Evolutionary conservation across 1,140 invertebrate species (phyloP).

Genomic region (Hydropsyche tenuis): DNA sequence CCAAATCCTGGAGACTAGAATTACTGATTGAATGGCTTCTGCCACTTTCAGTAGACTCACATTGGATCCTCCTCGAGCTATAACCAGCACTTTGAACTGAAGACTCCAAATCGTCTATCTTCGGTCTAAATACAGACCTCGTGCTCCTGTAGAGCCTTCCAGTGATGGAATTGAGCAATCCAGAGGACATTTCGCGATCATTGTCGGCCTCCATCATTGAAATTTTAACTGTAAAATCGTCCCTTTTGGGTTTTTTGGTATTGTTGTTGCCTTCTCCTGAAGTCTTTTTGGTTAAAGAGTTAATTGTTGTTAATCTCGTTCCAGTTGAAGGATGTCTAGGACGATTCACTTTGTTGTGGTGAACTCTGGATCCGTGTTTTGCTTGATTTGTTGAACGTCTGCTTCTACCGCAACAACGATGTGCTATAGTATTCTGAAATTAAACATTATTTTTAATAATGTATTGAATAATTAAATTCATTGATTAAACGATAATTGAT

Average conservation of each 20-base stretch:
- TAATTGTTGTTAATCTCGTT: constrained; percentile 27
- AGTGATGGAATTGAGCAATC: constrained; percentile 24
- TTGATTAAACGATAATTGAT: no score
- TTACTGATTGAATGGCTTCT: constrained; percentile 68
- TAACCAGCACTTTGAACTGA: not conserved
- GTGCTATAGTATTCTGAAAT: constrained; percentile 46
- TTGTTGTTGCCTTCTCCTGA: constrained; percentile 39
- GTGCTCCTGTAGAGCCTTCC: constrained; percentile 33
- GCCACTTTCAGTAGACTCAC: constrained; percentile 53
- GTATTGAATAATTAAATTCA: no score
- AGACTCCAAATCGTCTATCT: constrained; percentile 1
- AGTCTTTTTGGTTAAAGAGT: constrained; percentile 9
- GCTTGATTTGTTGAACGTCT: not conserved
- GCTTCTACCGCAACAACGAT: constrained; percentile 39
- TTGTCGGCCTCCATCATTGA: constrained; percentile 21
- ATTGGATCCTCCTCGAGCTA: constrained; percentile 19
- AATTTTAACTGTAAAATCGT: constrained; percentile 24
- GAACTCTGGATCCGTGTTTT: not conserved
- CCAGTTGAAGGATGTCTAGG: constrained; percentile 4
- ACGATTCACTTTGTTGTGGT: not conserved
- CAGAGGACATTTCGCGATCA: not conserved
- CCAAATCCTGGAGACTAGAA: constrained; percentile 73
- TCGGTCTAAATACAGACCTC: constrained; percentile 36
- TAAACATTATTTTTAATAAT: constrained; percentile 16
- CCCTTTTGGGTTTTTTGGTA: constrained; percentile 4